These are phyloP conservation scores for Anoura caudifer DNA, from an alignment of 2,113 vertebrate species.

Conservation along the genomic window DNA sequence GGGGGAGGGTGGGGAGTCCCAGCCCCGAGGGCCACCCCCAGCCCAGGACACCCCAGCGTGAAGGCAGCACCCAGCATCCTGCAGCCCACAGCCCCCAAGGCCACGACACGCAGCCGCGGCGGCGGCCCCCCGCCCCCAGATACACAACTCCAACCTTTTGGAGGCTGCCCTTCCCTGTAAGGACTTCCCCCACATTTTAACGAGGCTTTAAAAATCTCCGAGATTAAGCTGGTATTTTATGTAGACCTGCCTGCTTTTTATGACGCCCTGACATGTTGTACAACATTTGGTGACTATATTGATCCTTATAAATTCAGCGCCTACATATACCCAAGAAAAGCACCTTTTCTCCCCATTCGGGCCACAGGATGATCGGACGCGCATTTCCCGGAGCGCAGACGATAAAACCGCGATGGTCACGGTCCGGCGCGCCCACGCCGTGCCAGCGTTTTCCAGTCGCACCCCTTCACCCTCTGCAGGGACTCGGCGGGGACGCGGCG, in stretches of 20 bases:
- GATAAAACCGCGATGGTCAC: slow-evolving; percentile 60
- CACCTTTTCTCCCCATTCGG: slow-evolving; percentile 59
- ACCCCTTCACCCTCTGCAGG: slow-evolving; percentile 51
- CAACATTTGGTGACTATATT: slow-evolving; percentile 84
- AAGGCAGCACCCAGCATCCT: slow-evolving; percentile 13
- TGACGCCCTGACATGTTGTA: slow-evolving; percentile 86
- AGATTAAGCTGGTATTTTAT: slow-evolving; percentile 86
- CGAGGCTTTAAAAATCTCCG: slow-evolving; percentile 85
- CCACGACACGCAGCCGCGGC: slow-evolving; percentile 73
- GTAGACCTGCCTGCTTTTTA: slow-evolving; percentile 84
- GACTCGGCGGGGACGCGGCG: background rate
- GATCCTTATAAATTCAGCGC: slow-evolving; percentile 85
- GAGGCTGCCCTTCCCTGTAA: slow-evolving; percentile 82
- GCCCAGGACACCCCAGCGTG: background rate
- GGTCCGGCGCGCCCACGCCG: slow-evolving; percentile 9
- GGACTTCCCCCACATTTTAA: slow-evolving; percentile 86
- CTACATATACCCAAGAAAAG: slow-evolving; percentile 80
- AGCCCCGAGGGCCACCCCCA: rapidly evolving
- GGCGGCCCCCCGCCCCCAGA: slow-evolving; percentile 74
- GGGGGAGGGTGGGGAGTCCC: too few species aligned
- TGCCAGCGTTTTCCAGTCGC: slow-evolving; percentile 45
- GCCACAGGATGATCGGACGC: slow-evolving; percentile 37
- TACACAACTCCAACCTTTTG: slow-evolving; percentile 85
- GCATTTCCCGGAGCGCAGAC: slow-evolving; percentile 57
- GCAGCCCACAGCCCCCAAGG: slow-evolving; percentile 49